Base-by-base conservation (phyloP, 2,113 vertebrate species). In the Callopanchax toddi region DNA sequence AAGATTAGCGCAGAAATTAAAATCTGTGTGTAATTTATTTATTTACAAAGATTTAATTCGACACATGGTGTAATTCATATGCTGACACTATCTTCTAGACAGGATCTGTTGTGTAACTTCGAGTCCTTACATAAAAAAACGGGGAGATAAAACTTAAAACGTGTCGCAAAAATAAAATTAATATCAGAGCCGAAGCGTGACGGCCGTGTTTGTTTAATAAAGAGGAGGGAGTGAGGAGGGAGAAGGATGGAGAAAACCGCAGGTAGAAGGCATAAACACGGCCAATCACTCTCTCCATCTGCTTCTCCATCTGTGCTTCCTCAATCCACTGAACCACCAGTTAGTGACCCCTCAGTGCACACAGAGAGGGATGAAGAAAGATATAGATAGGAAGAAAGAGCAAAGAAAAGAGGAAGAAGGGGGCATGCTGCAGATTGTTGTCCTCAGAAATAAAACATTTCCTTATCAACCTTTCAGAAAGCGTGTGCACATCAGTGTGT, bases 201-300 rank as follows among this genome's bases (percentile, higher is more conserved):
- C 46, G 53, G 62, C 57, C 71, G 64, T 73, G 64, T 82, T 81
- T 45, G 81, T 84, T 86, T 63, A 81, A 79, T 77, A 78, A 74
- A 52, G 74, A 72, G 53, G 60, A 15, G 62, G 9, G 69, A 69
- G 71, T 51, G 52, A 76, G 55, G 48, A 54, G 62, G 17, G 36
- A 43, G 62, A 69, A 62, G 66, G 74, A 71, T 74, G 71, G 63
- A 67, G 65, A 88, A 81, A 63, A 87, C 88, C 63, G 84, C 91
- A 92, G 90, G 91, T 92, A 91, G 87, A 89, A 87, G 89, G 89
- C 85, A 78, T 86, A 81, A 86, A 91, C 89, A 86, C 43, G 75
- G 85, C 87, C 89, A 89, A 91, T 91, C 90, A 87, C 86, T 84
- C 76, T 82, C 88, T 92, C 92, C 92, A 92, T 93, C 92, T 93